phyloP scores from a whole-genome alignment of 2,888 invertebrate genomes.

The Catonia carolina region DNA sequence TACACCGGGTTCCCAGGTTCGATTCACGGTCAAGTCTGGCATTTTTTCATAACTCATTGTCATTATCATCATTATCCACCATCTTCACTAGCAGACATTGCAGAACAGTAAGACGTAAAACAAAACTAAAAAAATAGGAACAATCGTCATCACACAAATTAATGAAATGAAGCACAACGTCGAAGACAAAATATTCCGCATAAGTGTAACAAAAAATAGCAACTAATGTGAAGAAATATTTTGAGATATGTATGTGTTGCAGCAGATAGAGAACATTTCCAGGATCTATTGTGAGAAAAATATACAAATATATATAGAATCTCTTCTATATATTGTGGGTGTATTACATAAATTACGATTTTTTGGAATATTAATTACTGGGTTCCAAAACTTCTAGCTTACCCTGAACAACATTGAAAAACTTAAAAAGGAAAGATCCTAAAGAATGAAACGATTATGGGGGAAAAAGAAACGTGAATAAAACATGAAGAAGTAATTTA shows the following conservation, averaged over 20 bases:
- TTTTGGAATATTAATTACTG: slow-evolving; percentile 7
- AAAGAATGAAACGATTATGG: no score
- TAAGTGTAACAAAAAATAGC: slow-evolving; percentile 2
- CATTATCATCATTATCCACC: no score
- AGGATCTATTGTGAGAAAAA: neutral
- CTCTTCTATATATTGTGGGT: neutral
- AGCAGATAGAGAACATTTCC: neutral
- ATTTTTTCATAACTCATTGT: no score
- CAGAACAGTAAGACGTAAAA: no score
- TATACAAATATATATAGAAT: neutral
- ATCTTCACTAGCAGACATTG: no score
- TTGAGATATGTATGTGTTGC: neutral
- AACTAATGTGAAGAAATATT: neutral
- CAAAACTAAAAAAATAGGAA: no score
- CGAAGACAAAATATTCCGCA: neutral
- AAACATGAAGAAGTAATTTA: no score
- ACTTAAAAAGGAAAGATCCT: no score
- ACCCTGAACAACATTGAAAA: neutral
- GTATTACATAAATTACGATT: neutral
- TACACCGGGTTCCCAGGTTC: no score
- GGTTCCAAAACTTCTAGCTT: neutral
- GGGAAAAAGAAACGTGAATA: no score
- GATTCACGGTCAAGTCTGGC: no score
- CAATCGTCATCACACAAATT: neutral
- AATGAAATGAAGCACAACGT: neutral